These are phyloP conservation scores for Hestina assimilis DNA, from an alignment of 1,140 invertebrate species.

Conservation along the genomic window DNA sequence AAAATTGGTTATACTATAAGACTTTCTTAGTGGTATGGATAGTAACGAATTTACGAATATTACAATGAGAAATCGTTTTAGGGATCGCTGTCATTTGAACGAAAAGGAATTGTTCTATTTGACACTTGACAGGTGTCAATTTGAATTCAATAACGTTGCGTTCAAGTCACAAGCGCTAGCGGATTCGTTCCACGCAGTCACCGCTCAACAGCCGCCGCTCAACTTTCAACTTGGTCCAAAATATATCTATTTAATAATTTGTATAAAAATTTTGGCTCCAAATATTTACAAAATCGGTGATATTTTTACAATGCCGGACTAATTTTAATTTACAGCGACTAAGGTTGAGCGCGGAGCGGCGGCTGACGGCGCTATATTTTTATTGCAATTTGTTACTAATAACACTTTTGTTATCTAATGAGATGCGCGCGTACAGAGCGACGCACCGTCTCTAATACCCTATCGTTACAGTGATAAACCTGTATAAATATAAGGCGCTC, in stretches of 20 bases:
- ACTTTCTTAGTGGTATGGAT: too few relatives aligned
- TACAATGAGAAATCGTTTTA: too few relatives aligned
- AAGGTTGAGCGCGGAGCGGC: slow-evolving; percentile 42
- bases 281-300: slow-evolving; percentile 71
- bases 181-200: slow-evolving; percentile 16
- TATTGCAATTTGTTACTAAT: slow-evolving; percentile 71
- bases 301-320: slow-evolving; percentile 70
- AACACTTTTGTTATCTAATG: slow-evolving; percentile 72
- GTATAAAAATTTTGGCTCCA: slow-evolving; percentile 75
- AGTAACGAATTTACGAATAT: too few relatives aligned
- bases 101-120: too few relatives aligned
- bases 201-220: slow-evolving; percentile 33
- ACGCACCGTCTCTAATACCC: slow-evolving; percentile 51
- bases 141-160: neutral
- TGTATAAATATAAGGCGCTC: slow-evolving; percentile 34
- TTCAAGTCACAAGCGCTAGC: slow-evolving; percentile 4
- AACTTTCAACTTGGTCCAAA: slow-evolving; percentile 56
- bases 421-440: slow-evolving; percentile 60
- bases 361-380: slow-evolving; percentile 34
- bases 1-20: too few relatives aligned
- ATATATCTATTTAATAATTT: slow-evolving; percentile 69
- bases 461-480: slow-evolving; percentile 67
- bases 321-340: slow-evolving; percentile 63
- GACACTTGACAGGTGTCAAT: neutral
- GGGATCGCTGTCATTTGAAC: too few relatives aligned